Evolutionary conservation across 37 sponge, comb jelly and placozoan species (phyloP), one percentile per base, ranked within the genome.

Genomic region (Beroe forskalii): DNA sequence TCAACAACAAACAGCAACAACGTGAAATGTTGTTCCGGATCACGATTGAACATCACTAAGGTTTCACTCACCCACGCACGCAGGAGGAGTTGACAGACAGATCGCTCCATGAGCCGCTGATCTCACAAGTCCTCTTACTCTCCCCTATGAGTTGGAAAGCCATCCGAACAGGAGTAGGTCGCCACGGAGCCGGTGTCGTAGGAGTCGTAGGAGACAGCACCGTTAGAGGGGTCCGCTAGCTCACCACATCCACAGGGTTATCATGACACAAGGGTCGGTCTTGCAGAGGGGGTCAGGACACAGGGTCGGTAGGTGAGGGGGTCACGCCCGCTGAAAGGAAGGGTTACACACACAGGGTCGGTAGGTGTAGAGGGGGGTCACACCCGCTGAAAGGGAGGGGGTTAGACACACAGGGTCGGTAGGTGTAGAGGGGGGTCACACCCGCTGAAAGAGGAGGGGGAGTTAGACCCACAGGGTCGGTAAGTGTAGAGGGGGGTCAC

Each of bases 201-300:
- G 1, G 86, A 30, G 24, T 32, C 25, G 55, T 80, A 80, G 6
- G 37, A 14, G 24, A 80, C 86, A 1, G 14, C 30, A 6, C 86
- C 86, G 86, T 80, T 80, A 24, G 55, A 44, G 23, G 86, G 86
- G 6, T 12, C 40, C 27, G 28, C 55, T 25, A 80, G 28, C 31
- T 80, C 30, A 1, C 86, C 86, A 44, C 86, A 80, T 14, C 86
- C 86, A 72, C 75, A 72, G n/a, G n/a, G n/a, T n/a, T n/a, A n/a
- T n/a, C n/a, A n/a, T n/a, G 60, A 17, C 17, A 12, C 55, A 48
- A 2, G 72, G 72, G 28, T 37, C 1, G 72, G 28, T 36, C 2
- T 14, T 32, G 32, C 17, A 32, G 38, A 36, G 72, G 19, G 72
- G 72, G 35, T n/a, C n/a, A n/a, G n/a, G n/a, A n/a, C n/a, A n/a